Evolutionary conservation across 1,140 invertebrate genomes (phyloP).

Genomic region (Branchinecta lynchi): DNA sequence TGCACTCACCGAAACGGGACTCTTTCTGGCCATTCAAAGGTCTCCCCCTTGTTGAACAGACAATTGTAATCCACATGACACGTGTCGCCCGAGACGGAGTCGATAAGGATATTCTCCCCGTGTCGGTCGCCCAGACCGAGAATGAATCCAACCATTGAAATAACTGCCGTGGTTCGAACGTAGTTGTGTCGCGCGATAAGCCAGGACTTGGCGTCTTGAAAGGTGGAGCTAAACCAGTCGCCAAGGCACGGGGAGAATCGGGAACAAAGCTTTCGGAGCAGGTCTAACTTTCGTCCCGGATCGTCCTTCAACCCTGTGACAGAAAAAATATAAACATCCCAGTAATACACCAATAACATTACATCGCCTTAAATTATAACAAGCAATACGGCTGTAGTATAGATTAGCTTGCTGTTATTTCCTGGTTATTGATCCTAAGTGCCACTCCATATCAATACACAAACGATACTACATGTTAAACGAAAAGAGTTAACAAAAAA

Average conservation of each 20-base stretch:
- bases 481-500: no score
- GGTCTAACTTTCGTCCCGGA: conserved; percentile 49
- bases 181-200: conserved; percentile 71
- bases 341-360: no score
- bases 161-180: conserved; percentile 80
- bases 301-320: conserved; percentile 38
- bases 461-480: no score
- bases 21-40: conserved; percentile 72
- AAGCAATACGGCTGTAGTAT: no score
- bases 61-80: conserved; percentile 98
- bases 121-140: conserved; percentile 93
- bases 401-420: no score
- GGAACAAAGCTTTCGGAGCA: conserved; percentile 52
- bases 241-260: conserved; percentile 67
- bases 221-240: conserved; percentile 76
- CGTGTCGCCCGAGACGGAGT: conserved; percentile 73
- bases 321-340: conserved; percentile 15
- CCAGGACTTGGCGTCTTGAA: conserved; percentile 79
- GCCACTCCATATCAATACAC: no score
- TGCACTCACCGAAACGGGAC: conserved; percentile 65
- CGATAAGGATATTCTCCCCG: conserved; percentile 90
- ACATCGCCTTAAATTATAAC: no score
- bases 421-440: no score
- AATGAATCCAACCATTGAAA: conserved; percentile 97
- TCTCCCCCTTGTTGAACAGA: conserved; percentile 84